Evolutionary conservation across 2,888 invertebrate species (phyloP).

Genomic region (Dascillus cervinus): DNA sequence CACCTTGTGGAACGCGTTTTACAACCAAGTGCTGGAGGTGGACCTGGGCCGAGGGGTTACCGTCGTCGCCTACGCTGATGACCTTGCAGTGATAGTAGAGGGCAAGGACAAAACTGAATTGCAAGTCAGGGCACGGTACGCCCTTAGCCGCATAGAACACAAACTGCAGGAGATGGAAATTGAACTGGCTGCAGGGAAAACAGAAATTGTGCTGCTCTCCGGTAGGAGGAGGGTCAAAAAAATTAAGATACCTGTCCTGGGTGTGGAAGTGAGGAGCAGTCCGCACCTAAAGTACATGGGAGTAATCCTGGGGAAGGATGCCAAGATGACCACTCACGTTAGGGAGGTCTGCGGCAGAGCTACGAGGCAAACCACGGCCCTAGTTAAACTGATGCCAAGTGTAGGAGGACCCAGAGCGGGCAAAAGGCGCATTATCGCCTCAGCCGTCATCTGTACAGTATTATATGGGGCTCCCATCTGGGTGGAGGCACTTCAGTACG

Average conservation of each 20-base stretch:
- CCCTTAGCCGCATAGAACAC: too few species aligned
- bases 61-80: conserved; percentile 7
- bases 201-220: conserved; percentile 8
- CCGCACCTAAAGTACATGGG: conserved; percentile 3
- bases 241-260: conserved; percentile 4
- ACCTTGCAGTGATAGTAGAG: conserved; percentile 4
- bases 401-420: conserved; percentile 2
- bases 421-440: conserved; percentile 4
- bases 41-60: conserved; percentile 5
- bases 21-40: conserved; percentile 3
- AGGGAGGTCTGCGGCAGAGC: background rate
- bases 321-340: conserved; percentile 3
- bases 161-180: conserved; percentile 4
- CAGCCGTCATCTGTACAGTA: conserved; percentile 2
- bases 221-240: conserved; percentile 7
- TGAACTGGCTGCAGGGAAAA: conserved; percentile 9
- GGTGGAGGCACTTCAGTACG: too few species aligned
- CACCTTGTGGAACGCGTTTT: conserved; percentile 4
- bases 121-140: too few species aligned
- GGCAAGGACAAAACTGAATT: too few species aligned
- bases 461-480: conserved; percentile 7
- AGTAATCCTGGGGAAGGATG: conserved; percentile 1
- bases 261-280: conserved; percentile 1
- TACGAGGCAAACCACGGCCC: too few species aligned
- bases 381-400: too few species aligned